Evolutionary conservation across 2,113 vertebrate genomes (phyloP), one percentile per base, ranked within the genome.

Genomic region (Mirounga angustirostris): DNA sequence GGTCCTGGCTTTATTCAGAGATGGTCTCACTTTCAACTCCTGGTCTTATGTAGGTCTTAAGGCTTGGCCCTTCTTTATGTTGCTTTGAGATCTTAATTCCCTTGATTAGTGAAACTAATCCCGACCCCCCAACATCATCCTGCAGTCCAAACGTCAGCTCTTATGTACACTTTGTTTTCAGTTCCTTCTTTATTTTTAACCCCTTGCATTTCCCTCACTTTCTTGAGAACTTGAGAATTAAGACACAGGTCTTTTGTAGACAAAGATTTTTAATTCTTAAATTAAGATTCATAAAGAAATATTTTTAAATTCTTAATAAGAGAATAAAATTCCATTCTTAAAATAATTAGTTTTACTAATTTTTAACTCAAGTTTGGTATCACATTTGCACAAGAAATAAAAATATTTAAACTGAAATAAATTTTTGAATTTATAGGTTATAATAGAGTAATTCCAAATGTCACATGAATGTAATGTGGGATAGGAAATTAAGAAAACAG

Each of bases 321-420:
- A 80, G 21, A 94, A 50, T 59, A 78, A 18, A 92, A 93, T 71
- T 91, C 12, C 28, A 93, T 85, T 89, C 63, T 89, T 92, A 92
- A 97, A 97, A 83, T 92, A 96, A 90, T 63, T 65, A 46, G 74
- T 52, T 96, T 82, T 91, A 15, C 7, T 91, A 59, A 96, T 76
- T 92, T 92, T 71, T 94, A 92, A 76, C n/a, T 86, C 5, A 88
- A 78, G 5, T 21, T 71, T 79, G 28, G 7, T 52, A 96, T 95
- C 63, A 80, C 11, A 81, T n/a, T 74, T 93, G 89, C 59, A 82
- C 19, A 96, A 81, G 7, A 79, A 91, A 94, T 94, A 94, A 89
- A 83, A 82, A 61, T 52, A 74, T 61, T 83, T 87, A 90, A 89
- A 92, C 43, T 24, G 14, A 21, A 94, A 84, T 26, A 87, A 92